Percentiles rank a stretch among this genome's conserved stretches.
These are phyloP conservation scores for Botrylloides violaceus DNA, from an alignment of 23 tunicate genomes.

Conservation along the genomic window DNA sequence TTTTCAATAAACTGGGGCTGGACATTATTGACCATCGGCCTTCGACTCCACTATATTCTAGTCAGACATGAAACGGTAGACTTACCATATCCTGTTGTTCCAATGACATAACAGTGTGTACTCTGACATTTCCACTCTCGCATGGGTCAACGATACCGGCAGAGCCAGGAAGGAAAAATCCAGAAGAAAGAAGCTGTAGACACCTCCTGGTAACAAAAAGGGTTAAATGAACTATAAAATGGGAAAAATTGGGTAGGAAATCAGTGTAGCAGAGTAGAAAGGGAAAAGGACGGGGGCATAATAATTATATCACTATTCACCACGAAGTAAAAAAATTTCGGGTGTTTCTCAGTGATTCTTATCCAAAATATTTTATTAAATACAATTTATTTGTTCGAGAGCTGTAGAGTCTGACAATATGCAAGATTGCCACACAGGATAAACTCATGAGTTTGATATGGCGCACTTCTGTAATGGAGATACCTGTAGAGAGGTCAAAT, in stretches of 20 bases:
- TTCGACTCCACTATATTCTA: not conserved
- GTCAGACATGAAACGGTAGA: not conserved
- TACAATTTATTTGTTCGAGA: no score
- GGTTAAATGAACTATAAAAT: no score
- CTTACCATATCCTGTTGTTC: conserved; percentile 86
- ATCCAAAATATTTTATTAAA: not conserved
- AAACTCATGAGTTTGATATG: not conserved
- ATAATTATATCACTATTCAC: no score
- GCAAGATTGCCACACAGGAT: not conserved
- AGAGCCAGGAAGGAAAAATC: conserved; percentile 92
- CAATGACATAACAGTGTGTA: conserved; percentile 79
- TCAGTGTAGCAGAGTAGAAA: no score
- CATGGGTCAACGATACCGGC: conserved; percentile 95
- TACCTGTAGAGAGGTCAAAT: not conserved
- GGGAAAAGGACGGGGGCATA: no score
- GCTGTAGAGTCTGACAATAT: not conserved
- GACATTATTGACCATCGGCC: no score
- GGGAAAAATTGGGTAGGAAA: no score
- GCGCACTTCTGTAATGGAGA: not conserved
- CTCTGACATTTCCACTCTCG: conserved; percentile 85
- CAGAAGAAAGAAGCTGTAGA: conserved; percentile 70
- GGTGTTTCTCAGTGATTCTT: not conserved
- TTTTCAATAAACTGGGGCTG: no score
- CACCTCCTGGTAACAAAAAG: conserved; percentile 64
- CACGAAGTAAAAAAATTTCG: no score